Evolutionary conservation across 2,797 vertebrate genomes (phyloP), one percentile per base, ranked within the genome.

Genomic region (Neoniphon sammara): DNA sequence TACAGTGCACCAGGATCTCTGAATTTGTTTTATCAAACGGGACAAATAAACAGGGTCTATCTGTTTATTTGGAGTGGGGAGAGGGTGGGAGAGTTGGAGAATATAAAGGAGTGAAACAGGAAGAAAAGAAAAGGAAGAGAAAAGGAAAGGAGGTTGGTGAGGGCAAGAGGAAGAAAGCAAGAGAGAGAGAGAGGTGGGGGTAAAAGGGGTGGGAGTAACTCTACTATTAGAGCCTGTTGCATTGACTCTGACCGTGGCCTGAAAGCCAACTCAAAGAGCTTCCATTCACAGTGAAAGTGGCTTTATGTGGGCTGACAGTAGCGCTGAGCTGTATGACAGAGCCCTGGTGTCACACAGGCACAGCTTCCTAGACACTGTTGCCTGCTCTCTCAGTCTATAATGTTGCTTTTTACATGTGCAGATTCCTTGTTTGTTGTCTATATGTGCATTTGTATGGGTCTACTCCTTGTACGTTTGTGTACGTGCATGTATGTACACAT

Each of bases 201-300:
- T 57, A 44, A 78, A 80, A 66, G 53, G 57, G 76, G 78, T 79
- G 63, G 76, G 75, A 84, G 77, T 74, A 80, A 78, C 82, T 87
- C 75, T 66, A 81, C 77, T 87, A 81, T 81, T 74, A 78, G 70
- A 68, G 76, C 55, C 78, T 81, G 79, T 77, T 88, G 82, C 78
- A 82, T 9, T 74, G 82, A 87, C 79, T 88, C 54, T 77, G 75
- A 83, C 81, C 42, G 58, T 80, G 84, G 82, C 70, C 82, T 80
- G 73, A 84, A 82, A 89, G 78, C 77, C 73, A 91, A 93, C 87
- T 85, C 34, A 82, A 81, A 80, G 83, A 39, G 81, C 91, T 89
- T 90, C 85, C 87, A 91, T 94, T 93, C 84, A 84, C 88, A 84
- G 85, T 94, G 92, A 93, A 91, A 92, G 92, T 93, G 91, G 87